These are phyloP conservation scores for Philaenus spumarius DNA, from an alignment of 1,140 invertebrate genomes.

Conservation along the genomic window DNA sequence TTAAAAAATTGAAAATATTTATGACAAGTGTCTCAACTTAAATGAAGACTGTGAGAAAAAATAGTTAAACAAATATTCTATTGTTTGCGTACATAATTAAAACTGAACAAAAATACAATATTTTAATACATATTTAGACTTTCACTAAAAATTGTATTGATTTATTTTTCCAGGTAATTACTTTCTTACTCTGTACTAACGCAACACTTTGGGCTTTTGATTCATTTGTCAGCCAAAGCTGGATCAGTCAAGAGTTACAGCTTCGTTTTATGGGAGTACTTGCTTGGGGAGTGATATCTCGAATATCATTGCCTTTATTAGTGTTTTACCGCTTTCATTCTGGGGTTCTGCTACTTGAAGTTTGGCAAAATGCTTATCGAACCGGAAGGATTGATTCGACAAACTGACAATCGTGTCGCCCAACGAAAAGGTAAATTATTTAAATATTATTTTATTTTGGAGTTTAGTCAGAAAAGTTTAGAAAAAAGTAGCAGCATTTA, in stretches of 20 bases:
- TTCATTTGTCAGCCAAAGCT: conserved; percentile 58
- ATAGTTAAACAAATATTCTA: too few species aligned
- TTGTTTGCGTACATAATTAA: too few species aligned
- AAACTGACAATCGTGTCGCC: conserved; percentile 4
- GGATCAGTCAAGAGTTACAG: conserved; percentile 50
- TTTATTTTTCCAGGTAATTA: conserved; percentile 46
- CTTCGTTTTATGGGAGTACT: conserved; percentile 55
- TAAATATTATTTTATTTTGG: too few species aligned
- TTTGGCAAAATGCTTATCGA: conserved; percentile 57
- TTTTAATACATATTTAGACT: background rate
- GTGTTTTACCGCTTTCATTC: conserved; percentile 68
- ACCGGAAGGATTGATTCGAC: conserved; percentile 11
- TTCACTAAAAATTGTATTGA: background rate
- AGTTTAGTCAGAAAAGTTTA: too few species aligned
- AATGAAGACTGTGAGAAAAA: too few species aligned
- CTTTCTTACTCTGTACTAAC: conserved; percentile 60
- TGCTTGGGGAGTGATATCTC: conserved; percentile 58
- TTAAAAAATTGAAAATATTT: too few species aligned
- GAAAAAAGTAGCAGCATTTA: too few species aligned
- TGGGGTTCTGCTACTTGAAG: conserved; percentile 56
- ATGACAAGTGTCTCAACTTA: too few species aligned
- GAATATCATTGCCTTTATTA: conserved; percentile 54
- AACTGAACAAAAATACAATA: background rate
- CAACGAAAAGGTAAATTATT: background rate
- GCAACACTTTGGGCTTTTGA: conserved; percentile 61